Percentiles rank a stretch among this genome's conserved stretches.
Conservation (phyloP, 2,113 vertebrate species). For the Vulpes ferrilata region DNA sequence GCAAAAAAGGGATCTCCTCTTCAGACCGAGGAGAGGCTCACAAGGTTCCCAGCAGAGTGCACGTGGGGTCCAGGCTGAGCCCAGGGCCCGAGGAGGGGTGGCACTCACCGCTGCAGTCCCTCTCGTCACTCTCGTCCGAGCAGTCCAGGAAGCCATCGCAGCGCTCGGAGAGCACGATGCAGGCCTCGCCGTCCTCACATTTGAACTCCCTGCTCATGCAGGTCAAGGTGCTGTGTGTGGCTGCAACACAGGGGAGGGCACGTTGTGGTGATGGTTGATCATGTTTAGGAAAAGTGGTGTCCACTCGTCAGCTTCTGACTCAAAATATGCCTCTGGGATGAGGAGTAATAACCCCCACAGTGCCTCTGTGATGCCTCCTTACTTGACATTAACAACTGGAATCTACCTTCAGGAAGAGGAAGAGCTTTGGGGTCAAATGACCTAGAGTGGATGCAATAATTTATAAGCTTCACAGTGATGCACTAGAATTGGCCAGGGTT, state of each 20-base stretch:
- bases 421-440: background rate
- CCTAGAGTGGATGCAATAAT: background rate
- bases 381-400: fast-evolving
- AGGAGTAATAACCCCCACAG: fast-evolving
- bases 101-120: slow-evolving; percentile 92
- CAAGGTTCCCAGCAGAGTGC: fast-evolving
- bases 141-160: slow-evolving; percentile 98
- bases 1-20: too few relatives aligned
- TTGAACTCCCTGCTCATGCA: slow-evolving; percentile 90
- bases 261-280: fast-evolving
- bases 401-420: background rate
- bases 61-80: fast-evolving
- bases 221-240: slow-evolving; percentile 91
- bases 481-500: fast-evolving
- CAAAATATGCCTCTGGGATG: background rate
- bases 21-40: background rate
- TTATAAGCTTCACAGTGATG: background rate
- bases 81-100: background rate
- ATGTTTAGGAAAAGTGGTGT: background rate
- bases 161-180: slow-evolving; percentile 89
- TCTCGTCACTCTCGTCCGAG: slow-evolving; percentile 95
- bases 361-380: fast-evolving
- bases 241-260: slow-evolving; percentile 83
- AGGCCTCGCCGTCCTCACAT: slow-evolving; percentile 94
- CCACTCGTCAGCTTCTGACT: background rate